Percentiles rank a stretch among this genome's conserved stretches.
phyloP scores from a whole-genome alignment of 1,140 invertebrate genomes.

The Mesaphorura yosii region DNA sequence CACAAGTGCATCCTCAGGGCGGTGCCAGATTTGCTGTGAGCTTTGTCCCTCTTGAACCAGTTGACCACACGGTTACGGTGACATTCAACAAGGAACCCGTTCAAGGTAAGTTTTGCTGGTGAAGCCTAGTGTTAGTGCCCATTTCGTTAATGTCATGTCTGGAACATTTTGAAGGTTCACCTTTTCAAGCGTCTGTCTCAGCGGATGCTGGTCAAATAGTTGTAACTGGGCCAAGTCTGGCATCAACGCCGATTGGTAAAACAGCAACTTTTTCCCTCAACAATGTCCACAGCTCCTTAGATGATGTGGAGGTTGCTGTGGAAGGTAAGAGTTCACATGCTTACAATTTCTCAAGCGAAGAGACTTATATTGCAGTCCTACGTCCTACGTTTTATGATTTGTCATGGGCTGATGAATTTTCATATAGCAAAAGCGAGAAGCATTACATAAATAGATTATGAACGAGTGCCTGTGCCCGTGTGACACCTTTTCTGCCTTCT shows the following conservation, averaged over 20 bases:
- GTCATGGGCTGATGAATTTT: not conserved
- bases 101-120: too few species aligned
- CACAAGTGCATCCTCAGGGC: constrained; percentile 91
- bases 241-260: constrained; percentile 57
- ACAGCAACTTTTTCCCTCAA: constrained; percentile 58
- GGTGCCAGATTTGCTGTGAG: constrained; percentile 54
- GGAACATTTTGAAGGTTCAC: too few species aligned
- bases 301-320: constrained; percentile 86
- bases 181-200: constrained; percentile 59
- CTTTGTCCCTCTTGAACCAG: constrained; percentile 84
- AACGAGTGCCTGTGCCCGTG: too few species aligned
- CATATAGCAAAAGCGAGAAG: too few species aligned
- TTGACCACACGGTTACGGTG: constrained; percentile 88
- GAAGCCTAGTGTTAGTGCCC: too few species aligned
- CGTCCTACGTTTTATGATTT: not conserved
- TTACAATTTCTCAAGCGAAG: not conserved
- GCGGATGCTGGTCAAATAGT: constrained; percentile 56
- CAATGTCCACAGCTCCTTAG: constrained; percentile 64
- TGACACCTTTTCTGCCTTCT: too few species aligned
- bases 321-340: constrained; percentile 55
- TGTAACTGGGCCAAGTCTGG: constrained; percentile 55
- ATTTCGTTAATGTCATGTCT: too few species aligned
- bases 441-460: too few species aligned
- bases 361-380: too few species aligned
- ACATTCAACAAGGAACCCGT: constrained; percentile 85